These are phyloP conservation scores for Drosophila ustulata DNA, from an alignment of 2,888 invertebrate genomes.

Conservation along the genomic window DNA sequence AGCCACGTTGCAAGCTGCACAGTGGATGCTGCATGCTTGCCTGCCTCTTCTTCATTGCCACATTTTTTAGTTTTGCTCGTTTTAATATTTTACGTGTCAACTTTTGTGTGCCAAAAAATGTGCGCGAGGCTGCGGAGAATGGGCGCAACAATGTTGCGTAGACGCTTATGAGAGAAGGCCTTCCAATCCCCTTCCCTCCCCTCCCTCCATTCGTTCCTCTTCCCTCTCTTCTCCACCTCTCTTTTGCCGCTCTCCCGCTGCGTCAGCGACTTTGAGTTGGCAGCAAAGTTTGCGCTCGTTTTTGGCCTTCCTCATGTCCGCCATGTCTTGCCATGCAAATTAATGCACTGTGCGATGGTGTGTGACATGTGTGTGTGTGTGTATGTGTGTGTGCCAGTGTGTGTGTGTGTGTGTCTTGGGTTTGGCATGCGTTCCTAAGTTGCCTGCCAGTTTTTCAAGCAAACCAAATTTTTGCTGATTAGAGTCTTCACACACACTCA, in stretches of 20 bases:
- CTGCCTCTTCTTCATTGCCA: neutral
- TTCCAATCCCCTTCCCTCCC: constrained; percentile 1
- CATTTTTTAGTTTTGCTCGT: constrained; percentile 27
- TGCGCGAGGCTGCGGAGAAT: constrained; percentile 32
- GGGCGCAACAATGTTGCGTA: constrained; percentile 57
- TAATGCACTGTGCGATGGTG: constrained; percentile 64
- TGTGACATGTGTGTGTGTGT: constrained; percentile 30
- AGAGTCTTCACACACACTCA: constrained; percentile 31
- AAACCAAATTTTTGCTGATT: constrained; percentile 59
- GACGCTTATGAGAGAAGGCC: constrained; percentile 45
- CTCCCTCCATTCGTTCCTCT: neutral
- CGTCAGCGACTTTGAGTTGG: constrained; percentile 48
- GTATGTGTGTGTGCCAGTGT: neutral
- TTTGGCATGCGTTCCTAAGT: constrained; percentile 59
- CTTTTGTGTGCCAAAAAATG: constrained; percentile 70
- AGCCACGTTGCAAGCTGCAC: constrained; percentile 33
- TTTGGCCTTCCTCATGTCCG: constrained; percentile 53
- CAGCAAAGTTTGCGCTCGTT: constrained; percentile 52
- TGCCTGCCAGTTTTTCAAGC: constrained; percentile 57
- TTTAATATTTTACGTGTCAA: constrained; percentile 76
- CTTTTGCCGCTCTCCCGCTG: constrained; percentile 14
- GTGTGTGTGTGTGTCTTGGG: constrained; percentile 35
- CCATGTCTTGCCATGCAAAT: constrained; percentile 61
- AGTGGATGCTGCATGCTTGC: constrained; percentile 34
- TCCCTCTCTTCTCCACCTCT: neutral